Conservation (phyloP, 1,140 invertebrate genomes). For the Micrasema longulum region DNA sequence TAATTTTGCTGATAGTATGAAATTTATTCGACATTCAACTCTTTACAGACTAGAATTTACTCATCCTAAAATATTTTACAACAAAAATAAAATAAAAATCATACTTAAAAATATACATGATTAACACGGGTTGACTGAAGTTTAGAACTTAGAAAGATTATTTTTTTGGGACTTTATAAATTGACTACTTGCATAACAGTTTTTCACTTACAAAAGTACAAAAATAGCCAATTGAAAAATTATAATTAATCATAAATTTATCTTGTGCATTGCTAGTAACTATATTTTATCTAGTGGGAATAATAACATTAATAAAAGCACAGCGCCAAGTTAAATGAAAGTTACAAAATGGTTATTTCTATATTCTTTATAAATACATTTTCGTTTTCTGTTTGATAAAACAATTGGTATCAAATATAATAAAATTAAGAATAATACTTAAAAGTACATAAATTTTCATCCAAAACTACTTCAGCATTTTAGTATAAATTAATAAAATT, state of each 20-base stretch:
- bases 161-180: too few species aligned
- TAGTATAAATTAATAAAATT: slow-evolving; percentile 42
- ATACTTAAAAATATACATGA: slow-evolving; percentile 43
- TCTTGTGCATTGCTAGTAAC: too few species aligned
- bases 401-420: too few species aligned
- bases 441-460: slow-evolving; percentile 8
- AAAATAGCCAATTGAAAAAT: slow-evolving; percentile 36
- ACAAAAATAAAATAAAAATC: slow-evolving; percentile 47
- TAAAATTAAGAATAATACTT: slow-evolving; percentile 9
- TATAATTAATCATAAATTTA: too few species aligned
- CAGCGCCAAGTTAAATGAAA: too few species aligned
- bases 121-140: too few species aligned
- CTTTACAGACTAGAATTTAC: slow-evolving; percentile 55
- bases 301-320: too few species aligned
- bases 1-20: slow-evolving; percentile 40
- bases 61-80: slow-evolving; percentile 51
- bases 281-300: too few species aligned
- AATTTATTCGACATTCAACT: slow-evolving; percentile 43
- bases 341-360: too few species aligned
- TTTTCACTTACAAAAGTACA: slow-evolving; percentile 48
- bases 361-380: too few species aligned
- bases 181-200: slow-evolving; percentile 1
- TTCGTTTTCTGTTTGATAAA: too few species aligned
- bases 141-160: too few species aligned
- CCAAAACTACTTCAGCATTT: slow-evolving; percentile 32